Evolutionary conservation across 2,888 invertebrate genomes (phyloP), one percentile per base, ranked within the genome.

Genomic region (Phortica magna): DNA sequence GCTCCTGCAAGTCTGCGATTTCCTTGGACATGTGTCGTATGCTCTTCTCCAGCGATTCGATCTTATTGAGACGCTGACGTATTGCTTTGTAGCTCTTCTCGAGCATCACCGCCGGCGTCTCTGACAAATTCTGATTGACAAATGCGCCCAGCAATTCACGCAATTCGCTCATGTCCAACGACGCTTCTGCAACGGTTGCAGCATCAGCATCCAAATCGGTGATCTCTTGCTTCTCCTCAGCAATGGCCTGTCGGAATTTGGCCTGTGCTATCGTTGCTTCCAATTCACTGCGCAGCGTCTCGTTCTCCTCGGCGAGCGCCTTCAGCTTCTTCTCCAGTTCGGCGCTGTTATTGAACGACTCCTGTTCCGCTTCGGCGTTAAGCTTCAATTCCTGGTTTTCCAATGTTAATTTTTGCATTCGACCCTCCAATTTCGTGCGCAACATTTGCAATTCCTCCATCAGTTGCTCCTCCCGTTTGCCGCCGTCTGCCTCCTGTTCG

Each of bases 21-120:
- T 94, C 94, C 31, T 93, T 92, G 43, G 93, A 93, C 83, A 94
- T 93, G 83, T 94, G 93, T 0, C 93, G 92, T n/a, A 94, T 79
- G 89, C 93, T 93, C 75, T 93, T 93, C 84, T 94, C 93, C 70
- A 94, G 90, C 4, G 88, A 83, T 79, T 94, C 94, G n/a, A 94
- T 92, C 0, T 83, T 81, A 48, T 79, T 77, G 78, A 85, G 80
- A 78, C 93, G 94, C 17, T 94, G 93, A 78, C 93, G 92, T 0
- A 95, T 87, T 19, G 93, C 91, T 89, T 93, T 94, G 77, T 94
- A 93, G 5, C 92, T 88, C 9, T 83, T 86, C n/a, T 90, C 89
- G 65, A 83, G 76, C 71, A 73, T 83, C 81, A 78, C 83, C 65
- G 80, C 77, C 0, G 78, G 78, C 80, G 19, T 77, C 65, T 42